A percentile compares a stretch with the other conserved stretches of the same genome.
Conservation (phyloP, 2,888 invertebrate species). For the Palloptera scutellata region DNA sequence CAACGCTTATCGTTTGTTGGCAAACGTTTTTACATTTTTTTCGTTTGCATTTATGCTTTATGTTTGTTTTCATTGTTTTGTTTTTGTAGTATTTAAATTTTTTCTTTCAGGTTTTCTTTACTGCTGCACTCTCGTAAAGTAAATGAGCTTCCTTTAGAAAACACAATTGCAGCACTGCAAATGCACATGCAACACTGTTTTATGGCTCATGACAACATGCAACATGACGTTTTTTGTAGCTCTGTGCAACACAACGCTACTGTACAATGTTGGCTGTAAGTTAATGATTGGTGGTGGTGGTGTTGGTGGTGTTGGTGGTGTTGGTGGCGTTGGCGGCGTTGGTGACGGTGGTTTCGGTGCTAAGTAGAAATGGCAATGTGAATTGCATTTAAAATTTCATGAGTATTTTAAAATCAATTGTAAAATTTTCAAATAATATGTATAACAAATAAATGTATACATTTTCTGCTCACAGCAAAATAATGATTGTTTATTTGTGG, state of each 20-base stretch:
- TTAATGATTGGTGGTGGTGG: neutral
- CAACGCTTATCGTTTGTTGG: conserved; percentile 19
- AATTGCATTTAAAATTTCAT: no score
- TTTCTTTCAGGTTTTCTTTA: neutral
- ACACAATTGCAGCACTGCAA: no score
- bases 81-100: neutral
- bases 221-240: conserved; percentile 16
- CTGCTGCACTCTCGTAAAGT: neutral
- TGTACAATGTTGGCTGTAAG: neutral
- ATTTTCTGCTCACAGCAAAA: no score
- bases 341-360: no score
- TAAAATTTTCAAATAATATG: no score
- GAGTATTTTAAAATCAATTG: no score
- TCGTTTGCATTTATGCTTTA: neutral
- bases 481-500: conserved; percentile 10
- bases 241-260: neutral
- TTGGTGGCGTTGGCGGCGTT: no score
- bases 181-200: conserved; percentile 23
- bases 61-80: conserved; percentile 5
- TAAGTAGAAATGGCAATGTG: no score
- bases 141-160: neutral
- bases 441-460: no score
- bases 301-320: neutral
- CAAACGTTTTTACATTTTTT: neutral
- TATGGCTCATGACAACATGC: conserved; percentile 28